Conservation (phyloP, 1,140 invertebrate species). For the Eulimnadia texana region DNA sequence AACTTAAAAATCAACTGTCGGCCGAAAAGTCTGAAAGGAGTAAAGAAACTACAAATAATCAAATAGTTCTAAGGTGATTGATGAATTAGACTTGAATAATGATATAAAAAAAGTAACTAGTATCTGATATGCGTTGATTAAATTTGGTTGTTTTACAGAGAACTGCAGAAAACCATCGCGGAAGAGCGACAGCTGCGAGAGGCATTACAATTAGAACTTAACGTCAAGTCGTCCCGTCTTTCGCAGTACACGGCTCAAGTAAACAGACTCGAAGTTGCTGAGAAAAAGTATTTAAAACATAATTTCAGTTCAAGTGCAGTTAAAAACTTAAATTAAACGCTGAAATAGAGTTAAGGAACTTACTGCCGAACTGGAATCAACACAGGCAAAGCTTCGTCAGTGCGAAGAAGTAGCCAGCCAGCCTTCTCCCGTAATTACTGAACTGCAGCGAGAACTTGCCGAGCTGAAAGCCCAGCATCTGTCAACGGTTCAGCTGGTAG, state of each 20-base stretch:
- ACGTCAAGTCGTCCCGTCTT: constrained; percentile 26
- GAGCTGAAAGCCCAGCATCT: constrained; percentile 52
- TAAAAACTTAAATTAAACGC: too few relatives aligned
- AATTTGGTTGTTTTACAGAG: too few relatives aligned
- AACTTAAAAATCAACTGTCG: constrained; percentile 52
- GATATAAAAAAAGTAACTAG: background rate
- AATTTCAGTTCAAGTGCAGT: too few relatives aligned
- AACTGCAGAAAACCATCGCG: constrained; percentile 45
- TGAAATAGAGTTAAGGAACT: constrained; percentile 40
- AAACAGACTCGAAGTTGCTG: constrained; percentile 2
- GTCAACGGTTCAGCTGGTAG: constrained; percentile 44
- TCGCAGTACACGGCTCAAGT: background rate
- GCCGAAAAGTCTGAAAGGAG: constrained; percentile 61
- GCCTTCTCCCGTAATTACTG: constrained; percentile 43
- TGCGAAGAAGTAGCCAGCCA: constrained; percentile 40
- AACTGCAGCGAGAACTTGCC: constrained; percentile 54
- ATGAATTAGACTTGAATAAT: constrained; percentile 11
- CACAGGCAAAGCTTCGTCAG: constrained; percentile 43
- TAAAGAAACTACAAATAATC: constrained; percentile 57
- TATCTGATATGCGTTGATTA: constrained; percentile 3
- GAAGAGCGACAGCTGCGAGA: constrained; percentile 45
- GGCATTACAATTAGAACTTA: constrained; percentile 38
- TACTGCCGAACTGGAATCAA: constrained; percentile 45
- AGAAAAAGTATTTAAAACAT: constrained; percentile 34
- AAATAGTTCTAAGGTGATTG: constrained; percentile 42